Conservation (phyloP, 2,113 vertebrate species). For the Ctenomys sociabilis region DNA sequence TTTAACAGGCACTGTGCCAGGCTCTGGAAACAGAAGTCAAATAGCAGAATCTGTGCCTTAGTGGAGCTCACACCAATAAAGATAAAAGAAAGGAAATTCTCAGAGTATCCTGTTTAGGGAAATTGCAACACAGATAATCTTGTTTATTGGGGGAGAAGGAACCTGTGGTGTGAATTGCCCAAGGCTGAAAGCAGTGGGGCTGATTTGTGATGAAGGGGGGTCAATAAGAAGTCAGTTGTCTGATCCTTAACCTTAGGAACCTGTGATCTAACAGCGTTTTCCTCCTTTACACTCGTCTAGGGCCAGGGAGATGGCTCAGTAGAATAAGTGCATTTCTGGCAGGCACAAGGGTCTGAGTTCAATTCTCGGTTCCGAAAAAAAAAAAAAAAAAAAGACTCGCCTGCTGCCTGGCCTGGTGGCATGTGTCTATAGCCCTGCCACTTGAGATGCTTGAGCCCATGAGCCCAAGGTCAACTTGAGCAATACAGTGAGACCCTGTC, state of each 20-base stretch:
- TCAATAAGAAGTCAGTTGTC: background rate
- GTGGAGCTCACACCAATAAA: slow-evolving; percentile 27
- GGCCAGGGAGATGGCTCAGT: too few relatives aligned
- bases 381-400: too few relatives aligned
- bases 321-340: too few relatives aligned
- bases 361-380: too few relatives aligned
- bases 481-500: background rate
- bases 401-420: too few relatives aligned
- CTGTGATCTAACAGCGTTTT: background rate
- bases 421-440: background rate
- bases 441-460: background rate
- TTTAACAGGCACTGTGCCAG: slow-evolving; percentile 53
- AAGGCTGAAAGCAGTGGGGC: background rate
- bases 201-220: background rate
- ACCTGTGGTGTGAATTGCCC: background rate
- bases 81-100: slow-evolving; percentile 1
- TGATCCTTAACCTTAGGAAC: background rate
- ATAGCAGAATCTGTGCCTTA: slow-evolving; percentile 25
- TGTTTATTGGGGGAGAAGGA: slow-evolving; percentile 6
- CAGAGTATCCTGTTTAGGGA: background rate
- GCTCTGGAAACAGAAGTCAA: slow-evolving; percentile 66
- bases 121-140: background rate
- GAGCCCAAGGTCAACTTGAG: background rate
- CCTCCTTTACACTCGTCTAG: too few relatives aligned
- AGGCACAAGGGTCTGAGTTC: too few relatives aligned